Base-by-base conservation (phyloP, 2,113 vertebrate species). In the Panthera tigris region DNA sequence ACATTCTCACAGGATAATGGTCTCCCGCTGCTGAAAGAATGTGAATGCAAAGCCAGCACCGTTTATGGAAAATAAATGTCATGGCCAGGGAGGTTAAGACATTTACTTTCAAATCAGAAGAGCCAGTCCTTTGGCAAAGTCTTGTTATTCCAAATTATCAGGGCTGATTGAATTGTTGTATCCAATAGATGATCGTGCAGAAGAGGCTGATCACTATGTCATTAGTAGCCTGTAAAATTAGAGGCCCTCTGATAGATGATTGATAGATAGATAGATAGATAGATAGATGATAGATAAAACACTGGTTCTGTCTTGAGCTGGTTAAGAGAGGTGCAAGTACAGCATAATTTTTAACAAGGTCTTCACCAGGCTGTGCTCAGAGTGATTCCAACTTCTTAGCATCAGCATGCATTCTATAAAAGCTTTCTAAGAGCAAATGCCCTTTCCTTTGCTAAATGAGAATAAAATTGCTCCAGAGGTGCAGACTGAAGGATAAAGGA, bases 41-140 rank as follows among this genome's bases (percentile, higher is more conserved):
- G 97, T 81, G 92, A 93, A 11, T 5, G 97, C 96, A 97, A 98
- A 98, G 81, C 95, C 97, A 83, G 96, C 90, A 55, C 86, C 91
- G 89, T 96, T 98, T 98, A 96, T 96, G 97, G 98, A 97, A 98
- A 98, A 98, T 98, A 98, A 98, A 98, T 98, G 96, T 95, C 95
- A 73, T 23, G 80, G 73, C 29, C 33, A 97, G 81, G 88, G 57
- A 97, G 98, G 96, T 97, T 96, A 98, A 98, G 96, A 94, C 97
- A 95, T 80, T 95, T 97, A 88, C 93, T 97, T 98, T 97, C 97
- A 97, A 97, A 98, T 97, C 36, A n/a, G 92, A 88, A 97, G 66
- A 87, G 85, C 80, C 95, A 92, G 91, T 97, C 80, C 50, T 91
- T 80, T 97, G 91, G 91, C 97, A 97, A 97, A 82, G 76, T 69